Base-by-base conservation (phyloP, 2,888 invertebrate species). In the Panopea generosa region DNA sequence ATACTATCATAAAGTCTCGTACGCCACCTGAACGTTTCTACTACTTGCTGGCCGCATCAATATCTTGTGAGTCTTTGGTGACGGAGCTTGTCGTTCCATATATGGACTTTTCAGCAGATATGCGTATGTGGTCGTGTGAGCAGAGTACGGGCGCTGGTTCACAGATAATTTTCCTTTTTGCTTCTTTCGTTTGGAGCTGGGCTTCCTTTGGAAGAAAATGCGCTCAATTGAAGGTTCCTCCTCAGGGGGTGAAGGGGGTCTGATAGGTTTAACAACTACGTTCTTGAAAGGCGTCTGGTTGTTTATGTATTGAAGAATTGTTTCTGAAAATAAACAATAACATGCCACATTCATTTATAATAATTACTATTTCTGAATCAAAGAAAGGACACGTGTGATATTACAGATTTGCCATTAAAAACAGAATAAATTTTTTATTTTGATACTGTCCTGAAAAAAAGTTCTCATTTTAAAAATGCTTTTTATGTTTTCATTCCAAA, bases 131-230 rank as follows among this genome's bases (percentile, higher is more conserved):
- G 81, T 80, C 2, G 84, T 77, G n/a, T 86, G 85, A 16, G 90
- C 90, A 2, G 91, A 90, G 68, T 85, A 90, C 2, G 91, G 91
- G 20, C 91, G 84, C 22, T 81, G 84, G 74, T 88, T 90, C 33
- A 91, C 89, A 6, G 87, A 82, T 27, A 91, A 77, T 59, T 82
- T 81, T 22, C 62, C 77, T 47, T 77, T 82, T 38, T 75, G 73
- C 57, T 80, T 79, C 55, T 79, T 83, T 33, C 75, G 78, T 71
- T 84, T 83, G 26, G 87, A 84, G 57, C 86, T 86, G 11, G 70
- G 74, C 63, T 82, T 81, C 33, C 82, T 69, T 33, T 83, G 81
- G 56, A 86, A 61, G 77, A 86, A 87, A 14, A 89, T 71, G 47
- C 84, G 70, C 45, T 89, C 87, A 2, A 72, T 55, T 6, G 71